Evolutionary conservation across 2,888 invertebrate species (phyloP).

Genomic region (Gisinianus flammeolus): DNA sequence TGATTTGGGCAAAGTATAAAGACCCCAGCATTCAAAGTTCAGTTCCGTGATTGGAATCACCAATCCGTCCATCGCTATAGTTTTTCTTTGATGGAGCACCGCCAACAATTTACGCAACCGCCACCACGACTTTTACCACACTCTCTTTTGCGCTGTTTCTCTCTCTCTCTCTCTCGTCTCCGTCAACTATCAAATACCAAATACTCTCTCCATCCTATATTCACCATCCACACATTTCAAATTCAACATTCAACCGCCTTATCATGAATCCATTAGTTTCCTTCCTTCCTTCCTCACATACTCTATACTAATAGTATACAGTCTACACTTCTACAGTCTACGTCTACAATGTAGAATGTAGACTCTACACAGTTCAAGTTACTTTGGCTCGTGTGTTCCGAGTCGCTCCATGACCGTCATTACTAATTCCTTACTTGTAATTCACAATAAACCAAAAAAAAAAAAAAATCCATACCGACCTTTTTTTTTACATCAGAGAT

Average conservation of each 20-base stretch:
- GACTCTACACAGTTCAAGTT: too few relatives aligned
- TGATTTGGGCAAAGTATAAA: slow-evolving; percentile 48
- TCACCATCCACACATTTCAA: background rate
- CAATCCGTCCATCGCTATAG: background rate
- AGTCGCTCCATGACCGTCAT: background rate
- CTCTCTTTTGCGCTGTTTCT: background rate
- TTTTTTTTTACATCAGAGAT: too few relatives aligned
- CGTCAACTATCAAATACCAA: slow-evolving; percentile 36
- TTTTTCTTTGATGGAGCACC: slow-evolving; percentile 26
- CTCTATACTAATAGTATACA: too few relatives aligned
- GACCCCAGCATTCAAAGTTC: slow-evolving; percentile 58
- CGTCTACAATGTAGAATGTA: too few relatives aligned
- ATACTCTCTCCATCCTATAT: slow-evolving; percentile 35
- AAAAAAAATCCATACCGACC: too few relatives aligned
- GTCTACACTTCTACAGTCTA: background rate
- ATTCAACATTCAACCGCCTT: background rate
- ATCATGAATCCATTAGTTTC: slow-evolving; percentile 47
- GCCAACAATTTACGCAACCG: slow-evolving; percentile 46
- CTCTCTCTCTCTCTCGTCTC: slow-evolving; percentile 34
- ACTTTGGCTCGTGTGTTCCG: too few relatives aligned
- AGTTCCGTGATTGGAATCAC: slow-evolving; percentile 20
- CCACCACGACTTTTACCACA: background rate
- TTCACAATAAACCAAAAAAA: background rate
- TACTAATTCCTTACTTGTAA: background rate
- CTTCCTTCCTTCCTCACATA: background rate